Evolutionary conservation across 2,797 vertebrate genomes (phyloP).

Genomic region (Vultur gryphus): DNA sequence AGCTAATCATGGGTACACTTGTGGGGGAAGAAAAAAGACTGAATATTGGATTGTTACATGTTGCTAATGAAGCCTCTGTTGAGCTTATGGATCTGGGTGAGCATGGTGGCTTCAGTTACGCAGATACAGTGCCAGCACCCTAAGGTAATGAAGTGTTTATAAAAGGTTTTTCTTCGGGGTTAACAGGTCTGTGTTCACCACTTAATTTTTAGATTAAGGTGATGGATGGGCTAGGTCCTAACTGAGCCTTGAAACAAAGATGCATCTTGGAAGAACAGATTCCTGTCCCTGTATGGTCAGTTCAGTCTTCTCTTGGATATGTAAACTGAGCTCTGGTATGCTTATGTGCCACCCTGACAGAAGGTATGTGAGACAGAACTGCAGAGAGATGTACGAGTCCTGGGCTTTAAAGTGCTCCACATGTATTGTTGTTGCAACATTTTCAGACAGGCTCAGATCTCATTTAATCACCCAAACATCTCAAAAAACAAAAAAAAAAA

Average conservation of each 20-base stretch:
- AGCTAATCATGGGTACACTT: neutral
- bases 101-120: neutral
- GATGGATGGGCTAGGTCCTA: neutral
- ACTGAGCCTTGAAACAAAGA: neutral
- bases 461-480: neutral
- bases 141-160: neutral
- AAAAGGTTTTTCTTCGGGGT: neutral
- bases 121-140: neutral
- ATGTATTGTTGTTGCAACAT: rapidly evolving
- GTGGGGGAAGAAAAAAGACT: rapidly evolving
- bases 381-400: neutral
- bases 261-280: neutral
- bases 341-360: neutral
- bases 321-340: neutral
- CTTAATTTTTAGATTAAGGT: neutral
- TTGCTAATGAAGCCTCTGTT: neutral
- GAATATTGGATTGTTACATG: rapidly evolving
- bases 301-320: neutral
- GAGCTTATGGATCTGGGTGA: neutral
- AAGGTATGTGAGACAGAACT: neutral
- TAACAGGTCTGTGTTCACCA: neutral
- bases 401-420: neutral
- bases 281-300: conserved; percentile 15
- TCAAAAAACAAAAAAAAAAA: neutral
- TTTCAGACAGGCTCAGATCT: neutral